These are phyloP conservation scores for Drosophila nigrodunni DNA, from an alignment of 1,140 invertebrate genomes.

Conservation along the genomic window DNA sequence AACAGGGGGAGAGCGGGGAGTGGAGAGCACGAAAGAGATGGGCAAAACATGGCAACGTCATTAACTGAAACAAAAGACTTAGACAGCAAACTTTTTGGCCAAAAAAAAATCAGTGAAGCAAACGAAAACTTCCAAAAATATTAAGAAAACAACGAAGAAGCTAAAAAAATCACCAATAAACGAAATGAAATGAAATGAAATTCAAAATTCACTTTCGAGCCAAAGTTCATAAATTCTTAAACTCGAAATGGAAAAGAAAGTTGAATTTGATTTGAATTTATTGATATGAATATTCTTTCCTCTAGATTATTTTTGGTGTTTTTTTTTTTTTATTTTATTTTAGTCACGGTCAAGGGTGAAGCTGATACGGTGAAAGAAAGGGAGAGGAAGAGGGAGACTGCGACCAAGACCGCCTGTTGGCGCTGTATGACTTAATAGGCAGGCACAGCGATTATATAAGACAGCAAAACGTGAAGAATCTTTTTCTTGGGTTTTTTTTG, in stretches of 20 bases:
- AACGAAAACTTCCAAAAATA: constrained; percentile 31
- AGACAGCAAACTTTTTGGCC: constrained; percentile 41
- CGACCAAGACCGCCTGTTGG: constrained; percentile 38
- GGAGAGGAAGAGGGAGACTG: too few relatives aligned
- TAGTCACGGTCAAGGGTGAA: constrained; percentile 49
- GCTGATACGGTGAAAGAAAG: background rate
- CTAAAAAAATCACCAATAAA: background rate
- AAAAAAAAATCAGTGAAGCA: constrained; percentile 29
- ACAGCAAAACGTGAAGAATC: constrained; percentile 28
- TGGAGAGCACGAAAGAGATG: background rate
- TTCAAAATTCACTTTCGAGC: constrained; percentile 59
- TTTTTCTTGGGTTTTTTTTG: background rate
- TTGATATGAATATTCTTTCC: constrained; percentile 30
- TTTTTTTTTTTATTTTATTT: background rate
- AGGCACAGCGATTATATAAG: constrained; percentile 66
- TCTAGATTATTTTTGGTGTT: background rate
- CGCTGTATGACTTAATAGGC: constrained; percentile 68
- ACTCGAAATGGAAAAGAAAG: constrained; percentile 33
- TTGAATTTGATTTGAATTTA: constrained; percentile 33
- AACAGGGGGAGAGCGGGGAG: too few relatives aligned
- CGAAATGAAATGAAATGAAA: background rate
- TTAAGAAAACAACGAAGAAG: constrained; percentile 1
- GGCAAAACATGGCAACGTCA: background rate
- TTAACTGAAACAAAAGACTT: constrained; percentile 65
- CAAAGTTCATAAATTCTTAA: constrained; percentile 42